These are phyloP conservation scores for Myocastor coypus DNA, from an alignment of 2,113 vertebrate species.

Conservation along the genomic window DNA sequence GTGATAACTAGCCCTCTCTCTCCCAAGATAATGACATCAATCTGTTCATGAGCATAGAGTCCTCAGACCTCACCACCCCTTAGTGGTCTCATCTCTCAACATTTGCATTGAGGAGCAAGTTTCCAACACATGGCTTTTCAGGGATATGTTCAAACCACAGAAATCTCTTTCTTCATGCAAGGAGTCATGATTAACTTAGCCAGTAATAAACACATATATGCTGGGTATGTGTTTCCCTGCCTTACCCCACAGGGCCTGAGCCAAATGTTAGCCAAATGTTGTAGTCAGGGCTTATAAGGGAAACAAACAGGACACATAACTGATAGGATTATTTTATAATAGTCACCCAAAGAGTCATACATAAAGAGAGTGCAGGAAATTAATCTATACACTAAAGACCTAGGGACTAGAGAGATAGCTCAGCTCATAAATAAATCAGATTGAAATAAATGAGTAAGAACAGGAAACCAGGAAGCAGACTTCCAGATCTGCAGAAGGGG, in stretches of 20 bases:
- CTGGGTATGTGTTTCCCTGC: neutral
- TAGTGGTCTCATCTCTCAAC: neutral
- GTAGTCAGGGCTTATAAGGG: too few relatives aligned
- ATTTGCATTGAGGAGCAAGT: neutral
- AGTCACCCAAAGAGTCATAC: too few relatives aligned
- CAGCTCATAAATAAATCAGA: too few relatives aligned
- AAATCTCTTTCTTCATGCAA: constrained; percentile 25
- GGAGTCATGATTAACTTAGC: neutral
- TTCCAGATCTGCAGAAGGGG: neutral
- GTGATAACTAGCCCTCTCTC: neutral
- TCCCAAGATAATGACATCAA: neutral
- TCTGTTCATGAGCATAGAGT: neutral
- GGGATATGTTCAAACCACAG: too few relatives aligned
- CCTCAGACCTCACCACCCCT: neutral
- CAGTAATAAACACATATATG: neutral
- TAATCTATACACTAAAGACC: too few relatives aligned
- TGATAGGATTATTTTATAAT: too few relatives aligned
- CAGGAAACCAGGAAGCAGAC: neutral
- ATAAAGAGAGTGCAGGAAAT: too few relatives aligned
- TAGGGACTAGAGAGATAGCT: too few relatives aligned
- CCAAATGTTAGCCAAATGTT: neutral
- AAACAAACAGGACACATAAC: too few relatives aligned
- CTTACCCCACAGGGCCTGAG: neutral
- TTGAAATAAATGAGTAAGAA: neutral
- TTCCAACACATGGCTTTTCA: neutral